These are phyloP conservation scores for Lycaena phlaeas DNA, from an alignment of 2,888 invertebrate genomes.

Conservation along the genomic window DNA sequence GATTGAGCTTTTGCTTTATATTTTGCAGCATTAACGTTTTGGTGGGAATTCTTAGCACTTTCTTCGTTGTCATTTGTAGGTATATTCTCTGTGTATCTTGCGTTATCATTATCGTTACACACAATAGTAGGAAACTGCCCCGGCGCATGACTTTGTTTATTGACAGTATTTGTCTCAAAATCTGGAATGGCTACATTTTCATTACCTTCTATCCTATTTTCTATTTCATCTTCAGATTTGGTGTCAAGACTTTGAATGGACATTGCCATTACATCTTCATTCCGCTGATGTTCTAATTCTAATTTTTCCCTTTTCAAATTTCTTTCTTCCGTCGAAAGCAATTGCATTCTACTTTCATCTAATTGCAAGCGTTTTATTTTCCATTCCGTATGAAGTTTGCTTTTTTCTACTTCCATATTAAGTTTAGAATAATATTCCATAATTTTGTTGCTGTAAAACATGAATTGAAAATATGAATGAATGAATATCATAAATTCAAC, in stretches of 20 bases:
- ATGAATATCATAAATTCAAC: not conserved
- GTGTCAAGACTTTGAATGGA: conserved; percentile 40
- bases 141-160: no score
- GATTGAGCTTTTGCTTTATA: conserved; percentile 31
- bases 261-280: conserved; percentile 51
- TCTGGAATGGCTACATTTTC: conserved; percentile 10
- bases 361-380: conserved; percentile 62
- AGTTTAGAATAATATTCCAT: conserved; percentile 77
- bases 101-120: conserved; percentile 10
- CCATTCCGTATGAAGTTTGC: conserved; percentile 71
- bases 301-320: conserved; percentile 71
- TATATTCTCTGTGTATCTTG: conserved; percentile 16
- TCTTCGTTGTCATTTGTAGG: not conserved
- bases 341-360: conserved; percentile 55
- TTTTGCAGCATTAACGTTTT: conserved; percentile 21
- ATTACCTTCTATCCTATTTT: conserved; percentile 14
- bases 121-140: no score
- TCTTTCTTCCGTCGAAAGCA: conserved; percentile 63
- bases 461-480: conserved; percentile 7
- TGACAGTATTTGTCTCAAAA: no score
- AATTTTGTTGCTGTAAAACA: conserved; percentile 72
- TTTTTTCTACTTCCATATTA: conserved; percentile 72
- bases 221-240: conserved; percentile 31
- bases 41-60: not conserved
- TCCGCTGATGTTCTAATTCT: conserved; percentile 52